Evolutionary conservation across 1,140 invertebrate genomes (phyloP).

Genomic region (Atopsyche davidsoni): DNA sequence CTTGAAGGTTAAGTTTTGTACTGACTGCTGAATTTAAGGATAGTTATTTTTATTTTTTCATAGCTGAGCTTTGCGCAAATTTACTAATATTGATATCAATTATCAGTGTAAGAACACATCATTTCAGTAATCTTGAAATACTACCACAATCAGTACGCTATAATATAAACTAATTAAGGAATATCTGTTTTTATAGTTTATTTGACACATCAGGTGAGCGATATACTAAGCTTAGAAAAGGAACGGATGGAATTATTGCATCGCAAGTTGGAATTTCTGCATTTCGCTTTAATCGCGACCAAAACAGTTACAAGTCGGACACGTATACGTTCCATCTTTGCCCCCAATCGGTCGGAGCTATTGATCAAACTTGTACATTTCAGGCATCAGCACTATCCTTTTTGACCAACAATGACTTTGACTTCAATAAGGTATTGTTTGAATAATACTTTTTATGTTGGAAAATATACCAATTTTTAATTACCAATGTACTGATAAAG

Average conservation of each 20-base stretch:
- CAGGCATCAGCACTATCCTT: constrained; percentile 60
- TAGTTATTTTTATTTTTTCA: too few relatives aligned
- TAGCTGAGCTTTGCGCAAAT: too few relatives aligned
- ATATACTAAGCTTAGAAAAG: constrained; percentile 54
- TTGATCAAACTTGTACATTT: constrained; percentile 55
- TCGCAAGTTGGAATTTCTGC: constrained; percentile 59
- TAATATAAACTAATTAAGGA: too few relatives aligned
- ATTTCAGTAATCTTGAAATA: too few relatives aligned
- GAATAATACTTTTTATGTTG: too few relatives aligned
- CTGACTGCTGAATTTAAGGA: too few relatives aligned
- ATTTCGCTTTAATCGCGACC: constrained; percentile 50
- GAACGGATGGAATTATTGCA: constrained; percentile 54
- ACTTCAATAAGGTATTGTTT: constrained; percentile 67
- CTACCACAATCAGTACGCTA: too few relatives aligned
- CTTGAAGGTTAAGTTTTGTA: too few relatives aligned
- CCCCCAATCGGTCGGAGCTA: constrained; percentile 53
- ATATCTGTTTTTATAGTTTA: constrained; percentile 64
- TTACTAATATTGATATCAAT: too few relatives aligned
- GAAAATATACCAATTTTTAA: too few relatives aligned
- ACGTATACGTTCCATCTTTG: constrained; percentile 64
- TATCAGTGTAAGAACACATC: too few relatives aligned
- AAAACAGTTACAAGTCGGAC: constrained; percentile 52
- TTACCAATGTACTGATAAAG: too few relatives aligned
- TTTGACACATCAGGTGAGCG: constrained; percentile 61
- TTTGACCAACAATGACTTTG: constrained; percentile 57